Conservation (phyloP, 2,797 vertebrate genomes). For the Lacerta agilis region DNA sequence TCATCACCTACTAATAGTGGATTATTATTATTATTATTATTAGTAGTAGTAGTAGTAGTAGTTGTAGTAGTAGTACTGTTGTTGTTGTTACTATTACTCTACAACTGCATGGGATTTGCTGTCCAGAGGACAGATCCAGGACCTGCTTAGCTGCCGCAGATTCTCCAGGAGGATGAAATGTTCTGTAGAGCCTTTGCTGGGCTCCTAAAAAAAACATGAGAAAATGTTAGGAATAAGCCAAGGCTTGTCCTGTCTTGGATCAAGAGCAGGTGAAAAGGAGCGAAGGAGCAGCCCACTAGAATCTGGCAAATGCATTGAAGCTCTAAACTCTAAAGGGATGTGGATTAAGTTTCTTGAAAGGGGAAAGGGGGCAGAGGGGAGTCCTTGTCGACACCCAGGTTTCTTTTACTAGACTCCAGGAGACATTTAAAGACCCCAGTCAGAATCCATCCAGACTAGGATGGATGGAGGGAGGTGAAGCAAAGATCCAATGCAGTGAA, state of each 20-base stretch:
- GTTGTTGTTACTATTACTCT: not conserved
- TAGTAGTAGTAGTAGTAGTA: too few relatives aligned
- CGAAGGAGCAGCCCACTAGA: not conserved
- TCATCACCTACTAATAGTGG: not conserved
- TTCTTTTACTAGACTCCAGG: not conserved
- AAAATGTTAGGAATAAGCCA: too few relatives aligned
- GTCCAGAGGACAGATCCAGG: not conserved
- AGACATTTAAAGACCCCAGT: not conserved
- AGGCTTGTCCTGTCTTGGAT: not conserved
- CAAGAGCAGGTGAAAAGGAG: not conserved
- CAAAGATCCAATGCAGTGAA: too few relatives aligned
- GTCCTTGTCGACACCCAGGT: rapidly evolving
- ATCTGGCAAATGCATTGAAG: not conserved
- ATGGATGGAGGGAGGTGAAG: not conserved
- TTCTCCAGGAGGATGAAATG: not conserved
- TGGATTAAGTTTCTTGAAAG: not conserved
- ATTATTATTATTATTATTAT: not conserved
- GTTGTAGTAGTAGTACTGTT: not conserved
- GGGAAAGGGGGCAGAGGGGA: not conserved
- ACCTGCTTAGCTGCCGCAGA: not conserved
- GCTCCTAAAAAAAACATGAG: not conserved
- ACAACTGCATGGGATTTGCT: not conserved
- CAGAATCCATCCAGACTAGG: not conserved
- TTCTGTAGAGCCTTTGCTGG: not conserved
- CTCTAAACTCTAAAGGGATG: not conserved